Evolutionary conservation across 2,113 vertebrate genomes (phyloP), one percentile per base, ranked within the genome.

Genomic region (Oryctolagus cuniculus): DNA sequence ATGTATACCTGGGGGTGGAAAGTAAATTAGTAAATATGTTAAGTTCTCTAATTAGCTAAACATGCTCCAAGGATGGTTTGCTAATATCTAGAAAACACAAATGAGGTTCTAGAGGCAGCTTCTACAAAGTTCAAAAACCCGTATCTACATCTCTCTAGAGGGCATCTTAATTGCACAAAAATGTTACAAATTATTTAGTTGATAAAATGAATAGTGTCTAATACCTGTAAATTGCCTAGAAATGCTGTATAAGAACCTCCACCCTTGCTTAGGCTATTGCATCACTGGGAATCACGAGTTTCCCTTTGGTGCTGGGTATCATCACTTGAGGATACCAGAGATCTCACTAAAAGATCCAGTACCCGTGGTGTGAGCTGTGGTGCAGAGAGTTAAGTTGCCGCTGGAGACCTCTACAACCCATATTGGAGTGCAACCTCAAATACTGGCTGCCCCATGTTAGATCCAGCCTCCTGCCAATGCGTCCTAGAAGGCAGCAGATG

Each of bases 21-120:
- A n/a, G 5, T 75, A 73, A 93, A 15, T 31, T 15, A 90, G n/a
- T 16, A 75, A 84, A 86, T 38, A 61, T 90, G 79, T 89, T 87
- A 77, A 92, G 31, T 87, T 53, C 34, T 94, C 36, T 69, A 80
- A 87, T 87, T 22, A 70, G 15, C 9, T 22, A 44, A 11, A 16
- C 9, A 61, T 66, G 24, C 9, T 75, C 84, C 29, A 87, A 79
- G 44, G 2, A 67, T 82, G 8, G 12, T 85, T 70, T 67, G 51
- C 69, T 91, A 58, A 49, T 31, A 79, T 51, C 75, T 72, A 25
- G 55, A 89, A 93, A 67, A 11, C 12, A 34, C 69, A 69, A 34
- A 77, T 91, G 38, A 73, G 10, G 63, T 83, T 91, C 44, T 64
- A 74, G 51, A 89, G 34, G 6, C 3, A 44, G 29, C 29, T 70